Evolutionary conservation across 1,140 invertebrate genomes (phyloP).

Genomic region (Trachymyrmex septentrionalis): DNA sequence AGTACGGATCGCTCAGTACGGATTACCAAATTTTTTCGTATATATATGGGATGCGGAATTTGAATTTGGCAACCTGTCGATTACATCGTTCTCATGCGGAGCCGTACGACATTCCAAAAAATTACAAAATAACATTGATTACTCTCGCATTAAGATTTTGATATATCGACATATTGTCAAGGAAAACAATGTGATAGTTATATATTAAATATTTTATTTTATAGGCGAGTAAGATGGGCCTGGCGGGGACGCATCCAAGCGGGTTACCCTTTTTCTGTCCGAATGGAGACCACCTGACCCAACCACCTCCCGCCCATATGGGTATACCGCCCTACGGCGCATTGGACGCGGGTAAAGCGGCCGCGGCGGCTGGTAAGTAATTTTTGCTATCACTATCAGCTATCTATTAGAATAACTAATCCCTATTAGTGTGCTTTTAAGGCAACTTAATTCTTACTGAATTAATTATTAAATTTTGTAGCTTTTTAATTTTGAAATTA

Average conservation of each 20-base stretch:
- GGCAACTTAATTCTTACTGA: no score
- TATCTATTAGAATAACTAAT: neutral
- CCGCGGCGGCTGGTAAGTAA: slow-evolving; percentile 87
- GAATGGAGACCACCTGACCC: slow-evolving; percentile 93
- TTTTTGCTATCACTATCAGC: slow-evolving; percentile 71
- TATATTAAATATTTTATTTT: slow-evolving; percentile 87
- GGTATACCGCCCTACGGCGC: slow-evolving; percentile 97
- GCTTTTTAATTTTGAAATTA: no score
- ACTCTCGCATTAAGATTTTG: neutral
- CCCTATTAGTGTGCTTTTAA: no score
- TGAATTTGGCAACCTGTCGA: no score
- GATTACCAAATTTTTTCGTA: no score
- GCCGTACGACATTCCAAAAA: neutral
- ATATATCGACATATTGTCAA: neutral
- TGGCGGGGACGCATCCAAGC: slow-evolving; percentile 90
- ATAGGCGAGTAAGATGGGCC: slow-evolving; percentile 96
- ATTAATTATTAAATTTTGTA: no score
- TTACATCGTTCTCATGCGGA: no score
- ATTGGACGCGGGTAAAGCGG: slow-evolving; percentile 91
- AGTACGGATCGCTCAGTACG: no score
- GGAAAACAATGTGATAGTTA: neutral
- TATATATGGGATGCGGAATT: no score
- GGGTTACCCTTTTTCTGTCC: slow-evolving; percentile 96
- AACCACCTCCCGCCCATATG: slow-evolving; percentile 98
- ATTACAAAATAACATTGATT: neutral